Percentiles rank a stretch among this genome's conserved stretches.
phyloP scores from a whole-genome alignment of 30 jellyfish, hydroid and myxozoan species.

The Turritopsis dohrnii region DNA sequence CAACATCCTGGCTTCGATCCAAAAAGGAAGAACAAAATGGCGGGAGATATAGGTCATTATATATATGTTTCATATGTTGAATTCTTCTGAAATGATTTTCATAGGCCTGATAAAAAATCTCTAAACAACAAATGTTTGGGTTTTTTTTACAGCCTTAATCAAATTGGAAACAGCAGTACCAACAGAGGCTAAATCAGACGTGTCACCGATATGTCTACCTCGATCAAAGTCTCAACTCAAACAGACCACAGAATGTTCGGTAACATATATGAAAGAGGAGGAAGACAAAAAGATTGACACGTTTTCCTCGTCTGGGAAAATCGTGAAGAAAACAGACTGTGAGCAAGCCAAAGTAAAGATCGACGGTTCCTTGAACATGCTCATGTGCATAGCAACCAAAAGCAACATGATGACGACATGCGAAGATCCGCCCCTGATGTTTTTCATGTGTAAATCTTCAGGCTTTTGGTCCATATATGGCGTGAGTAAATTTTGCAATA shows the following conservation, averaged over 20 bases:
- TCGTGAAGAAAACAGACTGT: conserved; percentile 6
- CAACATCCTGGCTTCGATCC: conserved; percentile 18
- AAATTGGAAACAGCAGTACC: conserved; percentile 10
- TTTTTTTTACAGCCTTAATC: conserved; percentile 16
- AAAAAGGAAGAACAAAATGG: not conserved
- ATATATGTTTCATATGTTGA: not conserved
- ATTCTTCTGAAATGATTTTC: not conserved
- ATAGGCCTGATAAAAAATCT: not conserved
- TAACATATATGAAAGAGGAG: not conserved
- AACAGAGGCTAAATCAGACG: not conserved
- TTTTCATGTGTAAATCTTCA: conserved; percentile 26
- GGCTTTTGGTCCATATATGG: conserved; percentile 40
- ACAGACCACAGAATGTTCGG: conserved; percentile 31
- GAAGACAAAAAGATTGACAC: not conserved
- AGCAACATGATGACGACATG: not conserved
- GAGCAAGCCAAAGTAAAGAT: not conserved
- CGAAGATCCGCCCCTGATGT: conserved; percentile 10
- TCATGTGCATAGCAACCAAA: conserved; percentile 25
- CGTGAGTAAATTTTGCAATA: conserved; percentile 29
- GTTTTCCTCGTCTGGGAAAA: conserved; percentile 13
- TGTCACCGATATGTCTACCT: conserved; percentile 27
- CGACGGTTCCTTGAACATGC: not conserved
- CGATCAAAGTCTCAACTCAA: conserved; percentile 20
- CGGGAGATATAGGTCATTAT: conserved; percentile 13
- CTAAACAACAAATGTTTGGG: not conserved